Percentiles rank a stretch among this genome's conserved stretches.
These are phyloP conservation scores for Pteromalus puparum DNA, from an alignment of 1,140 invertebrate species.

Conservation along the genomic window DNA sequence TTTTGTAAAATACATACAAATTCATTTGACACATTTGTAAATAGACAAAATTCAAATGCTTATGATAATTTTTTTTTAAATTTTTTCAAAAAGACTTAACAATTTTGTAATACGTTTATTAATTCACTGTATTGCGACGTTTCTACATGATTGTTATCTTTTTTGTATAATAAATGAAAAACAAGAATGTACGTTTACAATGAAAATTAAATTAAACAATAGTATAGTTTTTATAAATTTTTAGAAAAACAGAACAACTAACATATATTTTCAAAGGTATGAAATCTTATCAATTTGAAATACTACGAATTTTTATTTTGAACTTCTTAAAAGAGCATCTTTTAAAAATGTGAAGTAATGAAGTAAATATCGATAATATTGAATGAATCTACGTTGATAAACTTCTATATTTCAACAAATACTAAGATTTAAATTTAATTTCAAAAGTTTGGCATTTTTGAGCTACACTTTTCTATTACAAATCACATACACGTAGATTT, in stretches of 20 bases:
- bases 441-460: constrained; percentile 6
- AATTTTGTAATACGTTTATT: neutral
- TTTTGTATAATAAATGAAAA: no score
- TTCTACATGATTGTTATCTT: neutral
- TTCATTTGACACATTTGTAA: neutral
- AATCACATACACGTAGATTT: constrained; percentile 2
- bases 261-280: neutral
- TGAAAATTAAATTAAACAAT: neutral
- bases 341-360: neutral
- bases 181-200: neutral
- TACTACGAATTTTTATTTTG: neutral
- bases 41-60: neutral
- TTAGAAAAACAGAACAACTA: neutral
- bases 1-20: neutral
- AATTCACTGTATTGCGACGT: neutral
- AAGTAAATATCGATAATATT: neutral
- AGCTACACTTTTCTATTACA: constrained; percentile 13
- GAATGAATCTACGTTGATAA: constrained; percentile 9
- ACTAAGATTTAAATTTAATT: constrained; percentile 18
- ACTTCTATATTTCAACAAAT: constrained; percentile 14
- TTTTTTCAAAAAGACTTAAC: neutral
- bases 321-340: neutral
- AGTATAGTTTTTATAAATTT: neutral
- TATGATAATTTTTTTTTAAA: neutral
- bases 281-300: neutral